Percentiles rank a stretch among this genome's conserved stretches.
These are phyloP conservation scores for Bovichtus diacanthus DNA, from an alignment of 2,797 vertebrate genomes.

Conservation along the genomic window DNA sequence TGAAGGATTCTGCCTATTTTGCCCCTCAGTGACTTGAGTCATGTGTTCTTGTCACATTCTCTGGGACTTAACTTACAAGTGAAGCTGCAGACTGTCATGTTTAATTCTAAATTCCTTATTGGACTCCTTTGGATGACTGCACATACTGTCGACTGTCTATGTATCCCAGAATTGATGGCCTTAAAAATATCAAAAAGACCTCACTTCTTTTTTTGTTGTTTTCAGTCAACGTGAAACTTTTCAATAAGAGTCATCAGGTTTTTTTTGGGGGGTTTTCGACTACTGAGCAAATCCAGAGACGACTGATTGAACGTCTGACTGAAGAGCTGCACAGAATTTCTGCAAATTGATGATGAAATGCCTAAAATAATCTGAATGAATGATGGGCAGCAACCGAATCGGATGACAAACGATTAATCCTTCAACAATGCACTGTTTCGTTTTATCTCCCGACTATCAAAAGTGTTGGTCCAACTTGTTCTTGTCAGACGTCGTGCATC, in stretches of 20 bases:
- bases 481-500: background rate
- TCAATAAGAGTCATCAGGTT: no score
- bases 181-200: background rate
- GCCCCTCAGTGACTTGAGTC: conserved; percentile 6
- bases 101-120: background rate
- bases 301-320: background rate
- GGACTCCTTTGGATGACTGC: background rate
- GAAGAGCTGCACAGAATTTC: background rate
- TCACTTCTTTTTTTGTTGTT: background rate
- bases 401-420: background rate
- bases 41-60: conserved; percentile 21
- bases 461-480: background rate
- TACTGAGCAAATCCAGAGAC: background rate
- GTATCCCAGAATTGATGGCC: background rate
- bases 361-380: background rate
- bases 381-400: no score
- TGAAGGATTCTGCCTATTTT: background rate
- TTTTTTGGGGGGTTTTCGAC: no score
- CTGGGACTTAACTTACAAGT: background rate
- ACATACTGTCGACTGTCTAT: background rate
- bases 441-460: background rate
- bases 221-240: no score
- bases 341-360: background rate
- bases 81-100: conserved; percentile 5
- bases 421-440: background rate